Base-by-base conservation (phyloP, 92 coral and sea anemone genomes). In the Epizoanthus rinbou region DNA sequence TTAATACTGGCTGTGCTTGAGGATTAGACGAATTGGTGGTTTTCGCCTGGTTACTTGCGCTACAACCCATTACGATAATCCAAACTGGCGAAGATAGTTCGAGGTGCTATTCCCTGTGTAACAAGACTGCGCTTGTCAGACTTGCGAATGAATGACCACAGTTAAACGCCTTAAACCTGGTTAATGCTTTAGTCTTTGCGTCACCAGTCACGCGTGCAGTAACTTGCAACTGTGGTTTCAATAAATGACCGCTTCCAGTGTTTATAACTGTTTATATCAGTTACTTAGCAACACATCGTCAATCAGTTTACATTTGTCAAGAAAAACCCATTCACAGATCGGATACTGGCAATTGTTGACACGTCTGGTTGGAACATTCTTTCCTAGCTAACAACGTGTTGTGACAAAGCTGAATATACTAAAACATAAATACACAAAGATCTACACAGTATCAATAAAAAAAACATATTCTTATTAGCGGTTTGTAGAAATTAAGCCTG, bases 61-160 rank as follows among this genome's bases (percentile, higher is more conserved):
- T 85, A 74, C 95, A 93, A 41, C 97, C 97, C 97, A 93, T 93
- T 39, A 87, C 80, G 15, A 6, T 78, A 62, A 78, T 39, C 69
- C 69, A 57, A 78, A 69, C 43, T 60, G 22, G 21, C 45, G 81
- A 57, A 41, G 60, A 43, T 19, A 14, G 3, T 18, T 8, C n/a
- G 60, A 33, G 66, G 14, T 37, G 22, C 69, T 43, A 3, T 78
- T 22, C 50, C 28, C 54, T 41, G 39, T 35, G 53, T 28, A 54
- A 54, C 31, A 0, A 28, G 31, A 28, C 31, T 22, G 14, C 5
- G 25, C 64, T 60, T 57, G 64, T 43, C 65, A 52, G 24, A 6
- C 24, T 31, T 52, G 24, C 9, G 65, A 73, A 53, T 58, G 82
- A 76, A 78, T 78, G 82, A 60, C 16, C 67, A 66, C 52, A 28